These are phyloP conservation scores for Ceratothoa steindachneri DNA, from an alignment of 2,888 invertebrate genomes.

Conservation along the genomic window DNA sequence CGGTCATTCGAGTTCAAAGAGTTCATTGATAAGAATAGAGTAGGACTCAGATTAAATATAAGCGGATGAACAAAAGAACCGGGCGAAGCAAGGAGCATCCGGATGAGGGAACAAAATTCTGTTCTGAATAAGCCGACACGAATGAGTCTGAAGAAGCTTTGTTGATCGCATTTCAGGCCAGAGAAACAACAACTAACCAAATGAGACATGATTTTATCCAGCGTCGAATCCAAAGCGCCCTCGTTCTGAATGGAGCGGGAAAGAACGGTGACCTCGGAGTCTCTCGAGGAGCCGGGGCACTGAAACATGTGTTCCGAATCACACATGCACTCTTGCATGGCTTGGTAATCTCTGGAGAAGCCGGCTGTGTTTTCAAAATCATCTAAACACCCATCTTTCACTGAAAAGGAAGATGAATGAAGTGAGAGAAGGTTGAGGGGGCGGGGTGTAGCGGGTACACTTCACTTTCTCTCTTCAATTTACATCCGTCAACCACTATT, in stretches of 20 bases:
- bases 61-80: no score
- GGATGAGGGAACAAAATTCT: no score
- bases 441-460: no score
- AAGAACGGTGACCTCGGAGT: slow-evolving; percentile 51
- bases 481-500: no score
- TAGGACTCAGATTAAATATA: no score
- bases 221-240: slow-evolving; percentile 56
- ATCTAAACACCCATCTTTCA: slow-evolving; percentile 80
- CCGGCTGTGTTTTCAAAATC: slow-evolving; percentile 92
- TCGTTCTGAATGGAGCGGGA: slow-evolving; percentile 52
- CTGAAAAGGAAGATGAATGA: slow-evolving; percentile 55
- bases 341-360: slow-evolving; percentile 82
- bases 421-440: background rate
- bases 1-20: no score
- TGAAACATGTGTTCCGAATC: slow-evolving; percentile 96
- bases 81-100: no score
- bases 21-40: no score
- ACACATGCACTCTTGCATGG: slow-evolving; percentile 91
- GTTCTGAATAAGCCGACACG: no score
- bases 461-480: no score
- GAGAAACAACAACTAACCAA: slow-evolving; percentile 58
- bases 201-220: slow-evolving; percentile 66
- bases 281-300: slow-evolving; percentile 72
- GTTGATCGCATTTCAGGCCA: no score
- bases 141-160: no score